Percentiles rank a stretch among this genome's conserved stretches.
These are phyloP conservation scores for Patella ulyssiponensis DNA, from an alignment of 2,888 invertebrate species.

Conservation along the genomic window DNA sequence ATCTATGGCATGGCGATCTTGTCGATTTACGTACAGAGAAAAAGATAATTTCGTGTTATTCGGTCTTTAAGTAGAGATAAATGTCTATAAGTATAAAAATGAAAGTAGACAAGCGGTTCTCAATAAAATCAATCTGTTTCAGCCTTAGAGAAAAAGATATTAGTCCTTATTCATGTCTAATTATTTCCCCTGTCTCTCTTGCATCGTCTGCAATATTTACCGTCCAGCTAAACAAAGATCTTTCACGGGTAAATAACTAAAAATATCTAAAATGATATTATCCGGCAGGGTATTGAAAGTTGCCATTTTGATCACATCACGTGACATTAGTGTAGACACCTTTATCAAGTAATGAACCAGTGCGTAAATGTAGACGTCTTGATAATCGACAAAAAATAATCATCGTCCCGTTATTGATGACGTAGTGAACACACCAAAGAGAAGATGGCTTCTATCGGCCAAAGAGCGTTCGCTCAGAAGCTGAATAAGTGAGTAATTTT, in stretches of 20 bases:
- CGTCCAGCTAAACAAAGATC: conserved; percentile 58
- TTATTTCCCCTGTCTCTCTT: neutral
- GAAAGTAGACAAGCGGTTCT: no score
- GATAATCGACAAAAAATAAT: conserved; percentile 1
- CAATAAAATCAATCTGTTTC: no score
- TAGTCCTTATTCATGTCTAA: no score
- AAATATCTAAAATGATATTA: conserved; percentile 54
- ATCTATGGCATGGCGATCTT: no score
- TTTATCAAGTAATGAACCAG: neutral
- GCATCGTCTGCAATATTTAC: conserved; percentile 33
- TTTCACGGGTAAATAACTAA: conserved; percentile 55
- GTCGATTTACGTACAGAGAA: no score
- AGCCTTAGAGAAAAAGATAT: no score
- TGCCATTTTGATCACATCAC: conserved; percentile 12
- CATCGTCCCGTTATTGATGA: conserved; percentile 16
- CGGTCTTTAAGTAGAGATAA: no score
- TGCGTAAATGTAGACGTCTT: neutral
- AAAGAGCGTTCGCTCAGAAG: conserved; percentile 66
- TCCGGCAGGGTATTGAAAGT: conserved; percentile 49
- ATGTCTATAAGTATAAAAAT: no score
- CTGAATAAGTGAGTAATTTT: conserved; percentile 59
- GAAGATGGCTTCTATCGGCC: conserved; percentile 60
- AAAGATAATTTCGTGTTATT: no score
- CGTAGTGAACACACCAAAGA: conserved; percentile 32
- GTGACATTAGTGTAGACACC: neutral